These are phyloP conservation scores for Thera britannica DNA, from an alignment of 2,888 invertebrate species.

Conservation along the genomic window DNA sequence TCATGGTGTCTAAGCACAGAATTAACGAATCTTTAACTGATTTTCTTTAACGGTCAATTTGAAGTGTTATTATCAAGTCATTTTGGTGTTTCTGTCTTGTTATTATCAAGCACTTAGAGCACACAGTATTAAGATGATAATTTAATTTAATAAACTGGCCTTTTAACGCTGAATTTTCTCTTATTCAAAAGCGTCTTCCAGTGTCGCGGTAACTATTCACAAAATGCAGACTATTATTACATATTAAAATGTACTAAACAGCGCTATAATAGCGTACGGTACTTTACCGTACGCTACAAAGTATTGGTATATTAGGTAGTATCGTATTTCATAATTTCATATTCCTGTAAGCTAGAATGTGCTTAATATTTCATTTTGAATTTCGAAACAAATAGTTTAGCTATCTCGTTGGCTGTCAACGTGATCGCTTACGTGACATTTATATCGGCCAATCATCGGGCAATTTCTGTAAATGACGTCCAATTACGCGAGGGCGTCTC, in stretches of 20 bases:
- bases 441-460: slow-evolving; percentile 69
- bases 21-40: slow-evolving; percentile 58
- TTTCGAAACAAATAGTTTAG: slow-evolving; percentile 32
- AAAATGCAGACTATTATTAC: no score
- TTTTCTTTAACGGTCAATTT: slow-evolving; percentile 50
- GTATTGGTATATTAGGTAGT: no score
- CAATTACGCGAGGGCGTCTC: slow-evolving; percentile 78
- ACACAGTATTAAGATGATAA: no score
- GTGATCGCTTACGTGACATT: slow-evolving; percentile 59
- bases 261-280: no score
- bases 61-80: slow-evolving; percentile 10
- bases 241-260: no score
- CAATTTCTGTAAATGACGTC: slow-evolving; percentile 76
- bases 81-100: background rate
- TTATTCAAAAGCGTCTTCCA: no score
- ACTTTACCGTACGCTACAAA: no score
- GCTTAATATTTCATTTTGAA: slow-evolving; percentile 20
- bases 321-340: no score
- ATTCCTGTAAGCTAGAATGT: background rate
- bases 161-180: no score
- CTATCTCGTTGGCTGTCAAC: slow-evolving; percentile 40
- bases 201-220: no score
- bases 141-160: no score
- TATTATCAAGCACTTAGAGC: no score
- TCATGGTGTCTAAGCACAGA: slow-evolving; percentile 74